phyloP scores from a whole-genome alignment of 1,140 invertebrate genomes.

The Brachionus plicatilis region DNA sequence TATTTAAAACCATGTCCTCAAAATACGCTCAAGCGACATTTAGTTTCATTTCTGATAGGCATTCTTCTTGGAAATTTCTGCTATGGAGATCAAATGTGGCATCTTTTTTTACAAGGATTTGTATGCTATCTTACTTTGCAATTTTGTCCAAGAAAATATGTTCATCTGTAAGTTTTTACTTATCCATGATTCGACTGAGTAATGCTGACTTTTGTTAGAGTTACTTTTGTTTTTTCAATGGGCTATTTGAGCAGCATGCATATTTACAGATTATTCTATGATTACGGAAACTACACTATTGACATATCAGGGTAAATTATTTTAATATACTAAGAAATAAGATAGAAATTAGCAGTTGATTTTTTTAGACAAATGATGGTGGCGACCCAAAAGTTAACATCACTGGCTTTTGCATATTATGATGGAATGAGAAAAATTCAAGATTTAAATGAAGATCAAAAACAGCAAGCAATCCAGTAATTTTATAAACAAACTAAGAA shows the following conservation, averaged over 20 bases:
- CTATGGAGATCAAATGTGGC: constrained; percentile 45
- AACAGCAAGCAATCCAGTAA: not conserved
- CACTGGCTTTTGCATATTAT: constrained; percentile 80
- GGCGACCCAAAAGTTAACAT: constrained; percentile 88
- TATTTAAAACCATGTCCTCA: constrained; percentile 29
- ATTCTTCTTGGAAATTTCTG: constrained; percentile 36
- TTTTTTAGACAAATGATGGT: constrained; percentile 80
- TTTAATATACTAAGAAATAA: not conserved
- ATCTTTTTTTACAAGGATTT: constrained; percentile 46
- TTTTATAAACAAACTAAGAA: not conserved
- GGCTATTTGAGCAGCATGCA: constrained; percentile 77
- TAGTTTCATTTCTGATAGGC: not conserved
- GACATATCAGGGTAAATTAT: constrained; percentile 76
- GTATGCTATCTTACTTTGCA: constrained; percentile 47
- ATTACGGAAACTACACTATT: constrained; percentile 77
- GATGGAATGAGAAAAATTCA: constrained; percentile 63
- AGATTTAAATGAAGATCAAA: constrained; percentile 31
- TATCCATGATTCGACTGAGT: not conserved
- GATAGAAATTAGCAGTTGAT: too few species aligned
- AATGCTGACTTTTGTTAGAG: constrained; percentile 42
- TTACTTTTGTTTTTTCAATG: constrained; percentile 60
- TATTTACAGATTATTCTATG: constrained; percentile 75
- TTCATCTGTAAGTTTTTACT: not conserved
- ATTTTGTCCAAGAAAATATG: constrained; percentile 41
- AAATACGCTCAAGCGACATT: constrained; percentile 6